Evolutionary conservation across 2,113 vertebrate species (phyloP).

Genomic region (Macquaria ambigua): DNA sequence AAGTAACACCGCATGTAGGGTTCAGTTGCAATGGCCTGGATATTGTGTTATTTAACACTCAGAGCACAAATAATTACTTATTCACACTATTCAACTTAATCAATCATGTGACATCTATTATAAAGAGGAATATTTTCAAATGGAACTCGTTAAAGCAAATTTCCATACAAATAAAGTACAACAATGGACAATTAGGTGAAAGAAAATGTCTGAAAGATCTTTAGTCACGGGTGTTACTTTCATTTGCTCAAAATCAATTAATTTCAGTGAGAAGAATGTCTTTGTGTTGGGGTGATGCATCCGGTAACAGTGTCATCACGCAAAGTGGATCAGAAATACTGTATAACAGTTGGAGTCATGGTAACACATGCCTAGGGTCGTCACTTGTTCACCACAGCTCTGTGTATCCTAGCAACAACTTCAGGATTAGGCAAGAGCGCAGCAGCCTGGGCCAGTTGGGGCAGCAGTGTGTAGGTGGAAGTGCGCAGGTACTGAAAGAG

Average conservation of each 20-base stretch:
- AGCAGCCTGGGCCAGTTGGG: constrained; percentile 73
- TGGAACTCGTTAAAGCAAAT: neutral
- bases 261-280: neutral
- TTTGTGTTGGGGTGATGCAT: neutral
- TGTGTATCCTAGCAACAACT: constrained; percentile 72
- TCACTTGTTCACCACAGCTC: constrained; percentile 64
- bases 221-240: neutral
- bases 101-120: neutral
- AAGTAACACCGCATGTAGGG: constrained; percentile 59
- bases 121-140: constrained; percentile 1
- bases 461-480: constrained; percentile 75
- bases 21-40: constrained; percentile 72
- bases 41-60: constrained; percentile 73
- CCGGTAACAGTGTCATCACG: neutral
- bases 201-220: neutral
- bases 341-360: constrained; percentile 31
- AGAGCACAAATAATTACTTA: constrained; percentile 7
- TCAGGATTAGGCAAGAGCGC: constrained; percentile 66
- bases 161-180: neutral
- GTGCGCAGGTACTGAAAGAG: constrained; percentile 79
- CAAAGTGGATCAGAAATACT: constrained; percentile 28
- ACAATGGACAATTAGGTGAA: neutral
- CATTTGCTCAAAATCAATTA: neutral
- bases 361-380: constrained; percentile 30
- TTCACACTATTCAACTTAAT: neutral